Evolutionary conservation across 2,113 vertebrate species (phyloP).

Genomic region (Bubo blakistoni): DNA sequence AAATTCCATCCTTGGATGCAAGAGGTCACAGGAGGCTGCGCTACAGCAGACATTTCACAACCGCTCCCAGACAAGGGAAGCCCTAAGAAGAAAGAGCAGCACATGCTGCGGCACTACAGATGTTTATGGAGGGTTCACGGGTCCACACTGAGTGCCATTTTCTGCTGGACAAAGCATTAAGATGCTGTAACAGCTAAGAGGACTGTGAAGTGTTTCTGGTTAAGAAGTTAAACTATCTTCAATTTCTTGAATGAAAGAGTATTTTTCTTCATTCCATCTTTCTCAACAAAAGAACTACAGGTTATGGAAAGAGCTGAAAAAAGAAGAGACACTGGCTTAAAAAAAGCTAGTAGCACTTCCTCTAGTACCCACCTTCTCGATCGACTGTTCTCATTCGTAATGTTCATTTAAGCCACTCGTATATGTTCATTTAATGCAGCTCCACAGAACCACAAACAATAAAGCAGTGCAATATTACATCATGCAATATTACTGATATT

Average conservation of each 20-base stretch:
- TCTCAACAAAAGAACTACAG: neutral
- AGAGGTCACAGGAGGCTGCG: conserved; percentile 49
- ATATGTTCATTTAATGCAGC: neutral
- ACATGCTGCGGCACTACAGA: neutral
- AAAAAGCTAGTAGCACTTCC: neutral
- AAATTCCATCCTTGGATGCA: neutral
- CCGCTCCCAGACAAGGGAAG: neutral
- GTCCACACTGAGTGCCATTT: neutral
- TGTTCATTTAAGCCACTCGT: conserved; percentile 6
- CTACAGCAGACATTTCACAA: neutral
- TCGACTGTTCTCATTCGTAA: neutral
- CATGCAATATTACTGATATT: neutral
- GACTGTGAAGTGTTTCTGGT: neutral
- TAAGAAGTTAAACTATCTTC: conserved; percentile 41
- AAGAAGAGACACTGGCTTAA: neutral
- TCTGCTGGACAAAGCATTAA: conserved; percentile 9
- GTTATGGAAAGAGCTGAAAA: neutral
- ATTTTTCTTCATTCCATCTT: neutral
- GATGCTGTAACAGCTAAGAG: neutral
- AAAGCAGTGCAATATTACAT: neutral
- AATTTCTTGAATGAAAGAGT: neutral
- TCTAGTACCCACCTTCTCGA: neutral
- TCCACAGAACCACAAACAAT: neutral
- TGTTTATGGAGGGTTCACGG: neutral
- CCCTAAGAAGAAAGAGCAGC: neutral